phyloP scores from a whole-genome alignment of 2,888 invertebrate genomes.

The Drosophila anomalata region DNA sequence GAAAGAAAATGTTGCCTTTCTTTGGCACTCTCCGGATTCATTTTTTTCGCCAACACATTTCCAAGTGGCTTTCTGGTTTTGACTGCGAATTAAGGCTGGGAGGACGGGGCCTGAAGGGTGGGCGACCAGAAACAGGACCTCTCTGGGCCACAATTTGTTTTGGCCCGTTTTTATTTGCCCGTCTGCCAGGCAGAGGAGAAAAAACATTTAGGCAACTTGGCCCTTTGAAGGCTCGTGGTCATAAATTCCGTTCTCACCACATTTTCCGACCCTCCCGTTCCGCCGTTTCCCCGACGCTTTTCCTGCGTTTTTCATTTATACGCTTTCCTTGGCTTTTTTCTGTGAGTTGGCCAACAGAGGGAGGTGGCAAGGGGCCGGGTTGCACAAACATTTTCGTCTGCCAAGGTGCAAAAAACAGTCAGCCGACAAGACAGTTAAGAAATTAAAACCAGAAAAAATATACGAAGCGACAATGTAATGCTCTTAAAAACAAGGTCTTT shows the following conservation, averaged over 20 bases:
- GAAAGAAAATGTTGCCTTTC: constrained; percentile 45
- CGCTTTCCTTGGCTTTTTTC: constrained; percentile 15
- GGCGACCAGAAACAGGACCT: constrained; percentile 3
- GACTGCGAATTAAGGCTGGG: constrained; percentile 39
- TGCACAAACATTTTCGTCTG: constrained; percentile 36
- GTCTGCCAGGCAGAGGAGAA: constrained; percentile 14
- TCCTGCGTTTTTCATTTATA: constrained; percentile 26
- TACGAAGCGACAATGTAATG: constrained; percentile 31
- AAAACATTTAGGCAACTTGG: constrained; percentile 67
- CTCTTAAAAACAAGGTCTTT: constrained; percentile 24
- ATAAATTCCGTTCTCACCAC: constrained; percentile 81
- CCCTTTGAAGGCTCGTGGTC: constrained; percentile 77
- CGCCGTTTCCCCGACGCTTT: constrained; percentile 1
- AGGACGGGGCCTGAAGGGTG: not conserved
- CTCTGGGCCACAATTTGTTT: constrained; percentile 50
- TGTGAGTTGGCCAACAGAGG: not conserved
- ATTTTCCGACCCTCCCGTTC: constrained; percentile 51
- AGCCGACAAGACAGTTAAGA: constrained; percentile 15
- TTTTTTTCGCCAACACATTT: constrained; percentile 29
- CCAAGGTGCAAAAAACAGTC: constrained; percentile 48
- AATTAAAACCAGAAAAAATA: constrained; percentile 3
- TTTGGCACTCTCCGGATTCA: constrained; percentile 8
- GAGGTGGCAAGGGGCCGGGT: not conserved
- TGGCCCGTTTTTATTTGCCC: constrained; percentile 44
- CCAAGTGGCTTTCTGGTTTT: constrained; percentile 46